phyloP scores from a whole-genome alignment of 2,888 invertebrate species.

The Rosalia funebris region DNA sequence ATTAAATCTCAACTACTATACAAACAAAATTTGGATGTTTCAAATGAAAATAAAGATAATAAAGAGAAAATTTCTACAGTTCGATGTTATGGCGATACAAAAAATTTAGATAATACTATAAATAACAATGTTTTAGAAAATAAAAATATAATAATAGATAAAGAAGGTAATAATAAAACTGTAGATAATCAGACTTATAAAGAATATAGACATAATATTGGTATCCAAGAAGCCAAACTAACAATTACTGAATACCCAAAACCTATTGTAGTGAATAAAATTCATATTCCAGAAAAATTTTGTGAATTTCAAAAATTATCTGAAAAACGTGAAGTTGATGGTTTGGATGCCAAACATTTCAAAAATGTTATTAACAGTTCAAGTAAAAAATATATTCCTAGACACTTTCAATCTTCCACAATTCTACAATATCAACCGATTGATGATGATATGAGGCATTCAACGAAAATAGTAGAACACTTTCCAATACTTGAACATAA shows the following conservation, averaged over 20 bases:
- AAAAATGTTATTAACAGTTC: constrained; percentile 32
- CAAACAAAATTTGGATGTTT: too few relatives aligned
- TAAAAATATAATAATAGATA: background rate
- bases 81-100: background rate
- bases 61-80: too few relatives aligned
- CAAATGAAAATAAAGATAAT: too few relatives aligned
- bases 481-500: background rate
- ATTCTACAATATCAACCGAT: too few relatives aligned
- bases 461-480: background rate
- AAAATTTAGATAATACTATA: constrained; percentile 15
- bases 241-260: constrained; percentile 60
- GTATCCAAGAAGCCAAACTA: background rate
- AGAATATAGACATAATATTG: too few relatives aligned
- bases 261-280: constrained; percentile 59
- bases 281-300: constrained; percentile 63
- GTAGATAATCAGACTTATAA: too few relatives aligned
- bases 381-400: constrained; percentile 11
- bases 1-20: background rate
- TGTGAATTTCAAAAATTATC: constrained; percentile 39
- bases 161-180: constrained; percentile 41
- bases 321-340: background rate
- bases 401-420: background rate
- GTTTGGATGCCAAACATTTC: constrained; percentile 31
- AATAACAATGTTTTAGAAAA: background rate
- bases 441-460: background rate